Base-by-base conservation (phyloP, 2,113 vertebrate genomes). In the Camelus bactrianus region DNA sequence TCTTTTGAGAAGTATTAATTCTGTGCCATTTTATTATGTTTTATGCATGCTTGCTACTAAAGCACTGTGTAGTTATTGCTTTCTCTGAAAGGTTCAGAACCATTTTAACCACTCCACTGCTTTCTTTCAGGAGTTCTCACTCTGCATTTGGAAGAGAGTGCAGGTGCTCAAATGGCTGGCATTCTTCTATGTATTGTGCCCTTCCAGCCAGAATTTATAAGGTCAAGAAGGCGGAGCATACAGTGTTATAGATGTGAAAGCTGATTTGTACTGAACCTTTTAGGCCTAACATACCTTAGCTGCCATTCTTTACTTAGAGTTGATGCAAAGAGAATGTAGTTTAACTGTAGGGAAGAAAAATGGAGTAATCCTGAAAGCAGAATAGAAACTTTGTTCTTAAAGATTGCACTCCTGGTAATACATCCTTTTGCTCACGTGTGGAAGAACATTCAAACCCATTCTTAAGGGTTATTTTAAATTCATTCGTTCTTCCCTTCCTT, bases 1-100 rank as follows among this genome's bases (percentile, higher is more conserved):
- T 80, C 81, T 94, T 95, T 96, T 91, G 56, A 86, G 82, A 95
- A 89, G 82, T 94, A 52, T 94, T 97, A 95, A 97, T 97, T 96
- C 91, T 91, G 0, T 94, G 81, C 82, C 76, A 89, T 77, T 96
- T 96, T 97, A 75, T 95, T 93, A 64, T 93, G 58, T 95, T 96
- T 97, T 95, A 96, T 91, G 93, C 46, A 70, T 94, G 80, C 94
- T 96, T 92, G 65, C 56, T 97, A 17, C 96, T 83, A 89, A 97
- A 93, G 93, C 84, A 60, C 73, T 94, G 28, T 95, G 88, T 77
- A 91, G 81, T 97, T 92, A 94, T 54, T 96, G 56, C 62, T 91
- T 10, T 89, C 42, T 97, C 70, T 60, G 60, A 65, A 75, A 82
- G 96, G 62, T 91, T 96, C 86, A 77, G 65, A 94, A 17, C 20